phyloP scores from a whole-genome alignment of 1,140 invertebrate species.

The Pectinophora gossypiella region DNA sequence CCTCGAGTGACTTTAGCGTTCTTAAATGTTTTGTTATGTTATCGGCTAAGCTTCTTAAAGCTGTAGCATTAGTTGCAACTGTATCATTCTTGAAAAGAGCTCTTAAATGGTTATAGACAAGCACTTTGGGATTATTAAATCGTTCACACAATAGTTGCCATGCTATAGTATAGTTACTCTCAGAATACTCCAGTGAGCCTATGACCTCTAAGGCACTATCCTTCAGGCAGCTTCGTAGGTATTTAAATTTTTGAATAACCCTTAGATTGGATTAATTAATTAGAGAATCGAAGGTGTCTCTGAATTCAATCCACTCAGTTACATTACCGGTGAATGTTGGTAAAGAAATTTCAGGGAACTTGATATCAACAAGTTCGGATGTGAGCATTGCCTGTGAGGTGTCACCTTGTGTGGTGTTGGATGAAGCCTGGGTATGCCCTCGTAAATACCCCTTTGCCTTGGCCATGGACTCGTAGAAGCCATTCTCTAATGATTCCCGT shows the following conservation, averaged over 20 bases:
- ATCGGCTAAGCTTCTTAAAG: not conserved
- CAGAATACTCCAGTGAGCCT: not conserved
- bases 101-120: not conserved
- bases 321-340: not conserved
- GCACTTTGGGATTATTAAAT: slow-evolving; percentile 1
- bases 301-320: not conserved
- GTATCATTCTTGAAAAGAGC: not conserved
- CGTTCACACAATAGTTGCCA: not conserved
- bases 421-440: not conserved
- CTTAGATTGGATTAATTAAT: not conserved
- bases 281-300: not conserved
- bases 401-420: too few relatives aligned
- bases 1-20: not conserved
- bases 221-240: not conserved
- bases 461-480: not conserved
- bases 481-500: not conserved
- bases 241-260: slow-evolving; percentile 1
- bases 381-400: too few relatives aligned
- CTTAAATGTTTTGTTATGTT: slow-evolving; percentile 1
- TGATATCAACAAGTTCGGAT: not conserved
- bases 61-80: not conserved
- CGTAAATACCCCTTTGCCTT: not conserved
- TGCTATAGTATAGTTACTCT: not conserved
- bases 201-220: not conserved
- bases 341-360: not conserved